A percentile compares a stretch with the other conserved stretches of the same genome.
Conservation (phyloP, 2,113 vertebrate genomes). For the Semnopithecus entellus region DNA sequence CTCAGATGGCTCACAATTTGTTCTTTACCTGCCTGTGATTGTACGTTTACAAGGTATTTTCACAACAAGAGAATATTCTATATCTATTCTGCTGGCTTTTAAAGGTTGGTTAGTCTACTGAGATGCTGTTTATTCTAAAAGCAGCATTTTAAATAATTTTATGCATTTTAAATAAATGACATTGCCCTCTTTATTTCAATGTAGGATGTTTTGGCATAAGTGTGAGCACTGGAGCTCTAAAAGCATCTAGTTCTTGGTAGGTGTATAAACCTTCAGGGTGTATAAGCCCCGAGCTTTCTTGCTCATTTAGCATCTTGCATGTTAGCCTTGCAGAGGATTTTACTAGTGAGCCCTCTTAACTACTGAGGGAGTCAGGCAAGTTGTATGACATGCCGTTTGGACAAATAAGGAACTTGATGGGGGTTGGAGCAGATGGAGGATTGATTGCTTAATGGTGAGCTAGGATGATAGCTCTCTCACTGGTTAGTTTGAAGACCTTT, state of each 20-base stretch:
- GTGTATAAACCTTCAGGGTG: background rate
- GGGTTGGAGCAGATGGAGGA: background rate
- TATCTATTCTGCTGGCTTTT: background rate
- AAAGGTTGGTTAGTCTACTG: background rate
- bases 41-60: background rate
- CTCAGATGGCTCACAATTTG: background rate
- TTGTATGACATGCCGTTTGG: background rate
- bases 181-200: background rate
- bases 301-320: background rate
- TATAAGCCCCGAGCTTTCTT: background rate
- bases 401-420: background rate
- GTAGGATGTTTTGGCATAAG: background rate
- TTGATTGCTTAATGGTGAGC: background rate
- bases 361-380: background rate
- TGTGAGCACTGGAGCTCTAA: background rate
- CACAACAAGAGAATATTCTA: background rate
- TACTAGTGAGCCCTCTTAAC: background rate
- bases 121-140: background rate
- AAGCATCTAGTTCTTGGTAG: background rate
- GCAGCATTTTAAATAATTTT: background rate
- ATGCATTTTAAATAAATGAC: background rate
- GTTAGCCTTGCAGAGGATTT: conserved; percentile 9
- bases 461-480: background rate
- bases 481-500: background rate
- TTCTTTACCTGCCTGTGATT: background rate